A percentile compares a stretch with the other conserved stretches of the same genome.
Conservation (phyloP, 1,140 invertebrate species). For the Bombus balteatus region DNA sequence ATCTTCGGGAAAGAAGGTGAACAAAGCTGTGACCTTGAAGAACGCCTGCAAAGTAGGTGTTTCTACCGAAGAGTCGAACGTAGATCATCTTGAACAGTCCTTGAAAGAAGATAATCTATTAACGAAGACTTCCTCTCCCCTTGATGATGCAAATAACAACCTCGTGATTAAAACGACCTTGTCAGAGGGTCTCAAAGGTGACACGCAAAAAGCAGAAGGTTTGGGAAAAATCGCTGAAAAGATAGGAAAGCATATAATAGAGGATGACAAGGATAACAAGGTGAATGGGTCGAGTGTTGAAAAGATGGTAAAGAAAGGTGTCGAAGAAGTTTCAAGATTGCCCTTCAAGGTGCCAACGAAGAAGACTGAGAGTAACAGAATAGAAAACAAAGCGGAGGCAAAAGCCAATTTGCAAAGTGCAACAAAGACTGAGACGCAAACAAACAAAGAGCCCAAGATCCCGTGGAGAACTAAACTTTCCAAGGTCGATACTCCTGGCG, state of each 20-base stretch:
- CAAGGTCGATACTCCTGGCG: not conserved
- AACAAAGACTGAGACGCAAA: not conserved
- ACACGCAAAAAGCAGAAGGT: not conserved
- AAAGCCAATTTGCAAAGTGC: not conserved
- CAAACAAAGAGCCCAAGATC: not conserved
- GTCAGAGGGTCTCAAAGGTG: not conserved
- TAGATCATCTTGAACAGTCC: not conserved
- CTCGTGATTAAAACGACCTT: conserved; percentile 38
- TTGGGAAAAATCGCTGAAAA: not conserved
- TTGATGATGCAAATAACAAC: not conserved
- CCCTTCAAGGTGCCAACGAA: not conserved
- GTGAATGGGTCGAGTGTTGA: not conserved
- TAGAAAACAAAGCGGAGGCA: not conserved
- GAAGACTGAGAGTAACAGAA: not conserved
- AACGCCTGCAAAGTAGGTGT: not conserved
- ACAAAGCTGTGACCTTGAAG: conserved; percentile 57
- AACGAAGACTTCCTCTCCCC: not conserved
- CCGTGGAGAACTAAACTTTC: conserved; percentile 16
- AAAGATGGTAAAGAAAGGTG: not conserved
- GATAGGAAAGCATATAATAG: not conserved
- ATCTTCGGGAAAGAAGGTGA: conserved; percentile 39
- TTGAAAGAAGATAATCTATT: not conserved
- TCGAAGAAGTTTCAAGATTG: not conserved
- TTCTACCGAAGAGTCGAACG: not conserved
- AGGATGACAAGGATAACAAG: conserved; percentile 2